Evolutionary conservation across 2,888 invertebrate species (phyloP), one percentile per base, ranked within the genome.

Genomic region (Parnassius glacialis): DNA sequence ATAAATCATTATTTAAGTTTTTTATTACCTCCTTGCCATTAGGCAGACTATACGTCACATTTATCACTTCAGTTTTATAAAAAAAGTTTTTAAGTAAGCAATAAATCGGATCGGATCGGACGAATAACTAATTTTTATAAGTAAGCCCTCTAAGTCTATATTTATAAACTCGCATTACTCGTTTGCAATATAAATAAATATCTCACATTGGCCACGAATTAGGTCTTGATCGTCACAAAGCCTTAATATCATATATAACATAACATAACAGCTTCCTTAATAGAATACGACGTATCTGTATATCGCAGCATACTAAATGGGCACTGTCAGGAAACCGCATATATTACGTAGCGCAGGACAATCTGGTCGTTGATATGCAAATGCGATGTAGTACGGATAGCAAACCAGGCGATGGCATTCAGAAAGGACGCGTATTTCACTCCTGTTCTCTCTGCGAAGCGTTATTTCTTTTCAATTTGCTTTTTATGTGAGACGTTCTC

Each of bases 231-330:
- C 7, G 48, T 9, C 11, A 48, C 48, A 13, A 13, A 13, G n/a
- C 11, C 47, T 11, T 20, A n/a, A 47, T 13, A 13, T 47, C 43
- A 51, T 16, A 57, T 57, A 47, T 10, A 53, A 45, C 13, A 50
- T 57, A 20, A 52, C 52, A 57, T 52, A 60, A 56, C 55, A 61
- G 45, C 52, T n/a, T 16, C 52, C 57, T 47, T 43, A 61, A 57
- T 52, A 48, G 61, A 53, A 52, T 68, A 67, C 72, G 71, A 74
- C 70, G 69, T 68, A 47, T 52, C 59, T 52, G 66, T 69, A 72
- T 71, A 71, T 66, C 68, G 66, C 61, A 68, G 80, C 77, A 81
- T 81, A 81, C 74, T 76, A 79, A 80, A 72, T 70, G 69, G 57
- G 61, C 48, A 55, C 53, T n/a, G 68, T 69, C 76, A 80, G 82